These are phyloP conservation scores for Pissodes strobi DNA, from an alignment of 1,140 invertebrate species.

Conservation along the genomic window DNA sequence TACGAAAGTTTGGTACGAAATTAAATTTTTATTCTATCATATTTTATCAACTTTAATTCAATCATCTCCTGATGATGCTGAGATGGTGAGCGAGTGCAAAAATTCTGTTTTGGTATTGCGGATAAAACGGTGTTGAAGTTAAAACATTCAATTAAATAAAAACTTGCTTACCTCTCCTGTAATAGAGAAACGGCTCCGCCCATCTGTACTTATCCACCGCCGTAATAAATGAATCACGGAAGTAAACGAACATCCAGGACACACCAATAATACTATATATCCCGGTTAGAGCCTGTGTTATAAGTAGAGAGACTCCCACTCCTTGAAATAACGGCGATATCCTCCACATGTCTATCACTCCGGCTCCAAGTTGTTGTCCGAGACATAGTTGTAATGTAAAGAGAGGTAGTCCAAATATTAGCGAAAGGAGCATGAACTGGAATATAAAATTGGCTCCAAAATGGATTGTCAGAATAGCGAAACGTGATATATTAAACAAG, in stretches of 20 bases:
- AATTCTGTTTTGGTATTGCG: too few relatives aligned
- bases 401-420: conserved; percentile 83
- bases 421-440: conserved; percentile 83
- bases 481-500: conserved; percentile 86
- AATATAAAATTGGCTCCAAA: conserved; percentile 89
- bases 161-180: conserved; percentile 72
- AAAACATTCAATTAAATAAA: too few relatives aligned
- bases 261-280: conserved; percentile 85
- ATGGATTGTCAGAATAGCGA: conserved; percentile 82
- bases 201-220: conserved; percentile 80
- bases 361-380: conserved; percentile 82
- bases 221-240: conserved; percentile 85
- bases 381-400: conserved; percentile 83
- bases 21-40: too few relatives aligned
- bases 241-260: conserved; percentile 89
- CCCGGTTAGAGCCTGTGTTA: conserved; percentile 79
- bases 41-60: too few relatives aligned
- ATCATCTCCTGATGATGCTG: too few relatives aligned
- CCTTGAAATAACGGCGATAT: conserved; percentile 87
- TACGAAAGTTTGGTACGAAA: too few relatives aligned
- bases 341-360: conserved; percentile 89
- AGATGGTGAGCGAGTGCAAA: too few relatives aligned
- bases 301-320: conserved; percentile 79
- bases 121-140: too few relatives aligned
- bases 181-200: conserved; percentile 73